Percentiles rank a stretch among this genome's conserved stretches.
Evolutionary conservation across 2,797 vertebrate species (phyloP).

Genomic region (Ceyx erithaca): DNA sequence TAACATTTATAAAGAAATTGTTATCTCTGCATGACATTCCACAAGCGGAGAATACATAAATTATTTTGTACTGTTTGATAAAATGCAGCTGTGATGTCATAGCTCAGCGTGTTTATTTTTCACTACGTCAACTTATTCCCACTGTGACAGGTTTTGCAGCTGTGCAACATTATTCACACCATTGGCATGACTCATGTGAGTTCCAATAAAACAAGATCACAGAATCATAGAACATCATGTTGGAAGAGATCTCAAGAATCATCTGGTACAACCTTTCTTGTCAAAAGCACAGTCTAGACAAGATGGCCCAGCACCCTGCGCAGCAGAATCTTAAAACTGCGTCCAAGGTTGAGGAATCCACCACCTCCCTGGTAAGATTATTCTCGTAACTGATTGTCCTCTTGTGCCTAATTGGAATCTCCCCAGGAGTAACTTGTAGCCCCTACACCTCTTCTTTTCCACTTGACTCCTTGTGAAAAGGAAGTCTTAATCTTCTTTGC

Average conservation of each 20-base stretch:
- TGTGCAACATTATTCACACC: not conserved
- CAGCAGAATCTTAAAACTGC: not conserved
- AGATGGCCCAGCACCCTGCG: not conserved
- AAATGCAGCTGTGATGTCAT: not conserved
- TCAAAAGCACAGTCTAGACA: not conserved
- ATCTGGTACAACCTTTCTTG: not conserved
- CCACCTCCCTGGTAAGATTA: not conserved
- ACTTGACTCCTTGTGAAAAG: not conserved
- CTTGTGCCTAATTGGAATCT: not conserved
- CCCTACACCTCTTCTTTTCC: not conserved
- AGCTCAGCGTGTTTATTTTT: not conserved
- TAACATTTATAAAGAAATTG: not conserved
- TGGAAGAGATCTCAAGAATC: not conserved
- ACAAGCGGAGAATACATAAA: not conserved
- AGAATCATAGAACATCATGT: not conserved
- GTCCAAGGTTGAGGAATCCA: not conserved
- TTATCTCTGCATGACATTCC: not conserved
- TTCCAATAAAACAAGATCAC: not conserved
- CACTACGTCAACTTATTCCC: accelerated
- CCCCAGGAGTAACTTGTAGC: not conserved
- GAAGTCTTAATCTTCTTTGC: not conserved
- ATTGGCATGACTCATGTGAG: not conserved
- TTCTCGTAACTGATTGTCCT: not conserved
- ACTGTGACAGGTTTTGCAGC: not conserved
- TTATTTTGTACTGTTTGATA: not conserved